Conservation (phyloP, 2,797 vertebrate species). For the Coracias cyanogaster region DNA sequence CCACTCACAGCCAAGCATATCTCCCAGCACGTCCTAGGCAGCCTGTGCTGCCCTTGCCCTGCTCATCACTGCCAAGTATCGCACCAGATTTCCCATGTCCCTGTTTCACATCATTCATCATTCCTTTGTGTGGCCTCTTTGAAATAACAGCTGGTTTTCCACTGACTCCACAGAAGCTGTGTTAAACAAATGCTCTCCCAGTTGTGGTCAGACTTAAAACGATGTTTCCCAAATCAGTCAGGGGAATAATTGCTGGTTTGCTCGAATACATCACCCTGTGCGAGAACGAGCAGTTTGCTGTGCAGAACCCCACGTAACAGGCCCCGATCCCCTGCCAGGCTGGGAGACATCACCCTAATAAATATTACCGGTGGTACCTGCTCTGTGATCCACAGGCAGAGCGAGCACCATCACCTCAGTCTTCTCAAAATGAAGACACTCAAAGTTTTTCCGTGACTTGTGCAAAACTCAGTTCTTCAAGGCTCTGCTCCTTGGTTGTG, state of each 20-base stretch:
- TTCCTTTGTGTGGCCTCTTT: not conserved
- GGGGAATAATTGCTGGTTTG: not conserved
- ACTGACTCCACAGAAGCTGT: not conserved
- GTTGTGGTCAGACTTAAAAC: not conserved
- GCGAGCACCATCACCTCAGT: not conserved
- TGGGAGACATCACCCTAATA: not conserved
- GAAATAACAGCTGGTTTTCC: not conserved
- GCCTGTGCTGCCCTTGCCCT: not conserved
- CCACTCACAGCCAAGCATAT: not conserved
- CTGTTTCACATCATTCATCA: not conserved
- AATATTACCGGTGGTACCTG: not conserved
- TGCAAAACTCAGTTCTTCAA: not conserved
- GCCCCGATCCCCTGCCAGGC: not conserved
- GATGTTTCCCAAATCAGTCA: not conserved
- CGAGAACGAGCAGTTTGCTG: not conserved
- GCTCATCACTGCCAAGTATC: not conserved
- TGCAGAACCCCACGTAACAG: not conserved
- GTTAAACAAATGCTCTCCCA: not conserved
- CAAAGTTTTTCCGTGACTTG: not conserved
- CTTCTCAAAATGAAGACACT: not conserved
- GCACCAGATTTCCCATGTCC: not conserved
- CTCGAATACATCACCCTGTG: not conserved
- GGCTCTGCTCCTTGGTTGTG: not conserved
- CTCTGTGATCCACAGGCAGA: not conserved
- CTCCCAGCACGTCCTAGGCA: not conserved